Conservation (phyloP, 2,797 vertebrate species). For the Acanthurus leucopareius region DNA sequence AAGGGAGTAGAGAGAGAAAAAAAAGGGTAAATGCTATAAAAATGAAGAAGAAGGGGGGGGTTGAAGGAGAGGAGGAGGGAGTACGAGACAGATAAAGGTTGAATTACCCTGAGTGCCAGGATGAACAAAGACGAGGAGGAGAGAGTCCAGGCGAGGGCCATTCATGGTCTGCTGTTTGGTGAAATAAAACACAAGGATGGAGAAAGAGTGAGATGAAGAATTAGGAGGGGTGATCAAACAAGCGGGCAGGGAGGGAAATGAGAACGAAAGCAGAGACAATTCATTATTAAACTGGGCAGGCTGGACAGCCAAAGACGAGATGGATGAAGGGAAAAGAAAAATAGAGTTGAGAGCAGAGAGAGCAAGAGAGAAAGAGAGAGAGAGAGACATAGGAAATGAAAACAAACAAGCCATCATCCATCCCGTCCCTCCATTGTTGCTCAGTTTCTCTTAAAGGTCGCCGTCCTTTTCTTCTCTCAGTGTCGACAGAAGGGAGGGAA, state of each 20-base stretch:
- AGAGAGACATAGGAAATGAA: conserved; percentile 67
- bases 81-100: conserved; percentile 40
- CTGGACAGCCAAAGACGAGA: conserved; percentile 58
- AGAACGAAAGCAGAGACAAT: conserved; percentile 73
- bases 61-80: conserved; percentile 10
- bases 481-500: conserved; percentile 62
- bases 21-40: conserved; percentile 52
- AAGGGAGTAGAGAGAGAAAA: conserved; percentile 35
- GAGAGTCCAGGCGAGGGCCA: conserved; percentile 52
- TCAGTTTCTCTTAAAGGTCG: conserved; percentile 78
- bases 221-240: conserved; percentile 67
- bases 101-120: conserved; percentile 61
- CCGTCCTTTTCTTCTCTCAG: conserved; percentile 64
- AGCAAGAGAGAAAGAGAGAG: conserved; percentile 12
- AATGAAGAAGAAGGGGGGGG: conserved; percentile 33
- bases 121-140: conserved; percentile 66
- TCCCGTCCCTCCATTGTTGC: conserved; percentile 73
- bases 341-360: conserved; percentile 37
- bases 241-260: conserved; percentile 60
- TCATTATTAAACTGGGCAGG: conserved; percentile 73
- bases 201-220: conserved; percentile 54
- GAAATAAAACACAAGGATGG: conserved; percentile 62
- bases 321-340: conserved; percentile 59
- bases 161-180: conserved; percentile 53
- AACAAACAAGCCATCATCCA: conserved; percentile 82